Evolutionary conservation across 2,113 vertebrate genomes (phyloP), one percentile per base, ranked within the genome.

Genomic region (Pycnonotus jocosus): DNA sequence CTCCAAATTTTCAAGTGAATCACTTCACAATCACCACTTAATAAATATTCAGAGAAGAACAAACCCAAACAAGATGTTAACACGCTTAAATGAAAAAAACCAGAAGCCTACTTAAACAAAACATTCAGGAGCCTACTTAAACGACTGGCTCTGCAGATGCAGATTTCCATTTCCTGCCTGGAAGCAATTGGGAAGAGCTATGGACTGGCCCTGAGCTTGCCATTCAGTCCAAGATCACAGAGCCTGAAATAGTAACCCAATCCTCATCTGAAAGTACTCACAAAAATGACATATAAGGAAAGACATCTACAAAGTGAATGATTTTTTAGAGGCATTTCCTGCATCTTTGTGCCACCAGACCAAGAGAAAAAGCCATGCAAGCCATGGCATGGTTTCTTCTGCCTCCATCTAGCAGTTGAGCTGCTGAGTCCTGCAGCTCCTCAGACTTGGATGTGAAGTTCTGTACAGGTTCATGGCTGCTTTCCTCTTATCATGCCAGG

Each of bases 1-100:
- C 79, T 92, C 44, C 81, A 90, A 54, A 77, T 58, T 90, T 90
- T 17, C 17, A 45, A 66, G 56, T 56, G 70, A 86, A 58, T 89
- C 54, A 58, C 22, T 82, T 54, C 53, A 62, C 64, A 88, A 60
- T 40, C 84, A 85, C 31, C 42, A 78, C 51, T 82, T 80, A 91
- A 73, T 90, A 92, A 90, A 91, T 88, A 82, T 70, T 82, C 90
- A 66, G 72, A 80, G 54, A 73, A 48, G 57, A 93, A 80, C 20
- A 86, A 91, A 90, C 33, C 20, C 22, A 89, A 93, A 37, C 31
- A 84, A 94, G 81, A 53, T 30, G 73, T 5, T 31, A 92, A 85
- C 24, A 40, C 18, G 69, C 5, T 68, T 45, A 70, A 71, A 90
- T 57, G 33, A 24, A 3, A 70, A 45, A 22, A 70, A 17, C 19